Evolutionary conservation across 2,113 vertebrate genomes (phyloP).

Genomic region (Turnix velox): DNA sequence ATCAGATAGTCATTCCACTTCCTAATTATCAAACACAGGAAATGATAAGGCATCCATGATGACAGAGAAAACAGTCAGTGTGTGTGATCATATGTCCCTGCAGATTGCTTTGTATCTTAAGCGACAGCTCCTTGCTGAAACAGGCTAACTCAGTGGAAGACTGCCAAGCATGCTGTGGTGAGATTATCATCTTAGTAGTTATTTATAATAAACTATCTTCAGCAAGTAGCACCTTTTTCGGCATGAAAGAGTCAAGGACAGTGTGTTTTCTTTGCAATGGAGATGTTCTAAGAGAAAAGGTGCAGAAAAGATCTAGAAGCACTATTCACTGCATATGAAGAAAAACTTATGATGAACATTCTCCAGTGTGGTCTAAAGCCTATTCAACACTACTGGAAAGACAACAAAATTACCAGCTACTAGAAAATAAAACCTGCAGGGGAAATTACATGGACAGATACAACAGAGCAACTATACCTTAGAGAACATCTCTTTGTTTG

Average conservation of each 20-base stretch:
- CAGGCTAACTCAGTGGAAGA: slow-evolving; percentile 61
- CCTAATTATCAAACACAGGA: slow-evolving; percentile 49
- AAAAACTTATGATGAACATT: neutral
- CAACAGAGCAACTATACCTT: neutral
- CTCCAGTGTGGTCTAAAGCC: neutral
- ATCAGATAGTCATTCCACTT: slow-evolving; percentile 31
- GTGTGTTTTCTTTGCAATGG: neutral
- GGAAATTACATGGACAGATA: neutral
- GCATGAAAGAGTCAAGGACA: slow-evolving; percentile 57
- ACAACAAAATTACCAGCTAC: neutral
- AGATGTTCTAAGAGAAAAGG: neutral
- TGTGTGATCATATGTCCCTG: slow-evolving; percentile 63
- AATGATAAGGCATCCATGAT: slow-evolving; percentile 63
- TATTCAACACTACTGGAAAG: neutral
- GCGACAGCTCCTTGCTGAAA: slow-evolving; percentile 60
- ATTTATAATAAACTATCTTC: slow-evolving; percentile 59
- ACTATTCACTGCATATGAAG: neutral
- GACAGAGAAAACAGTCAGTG: slow-evolving; percentile 64
- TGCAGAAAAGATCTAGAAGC: neutral
- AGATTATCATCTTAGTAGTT: slow-evolving; percentile 65
- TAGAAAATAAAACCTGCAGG: neutral
- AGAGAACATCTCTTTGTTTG: neutral
- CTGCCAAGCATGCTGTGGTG: slow-evolving; percentile 55
- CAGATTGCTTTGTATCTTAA: slow-evolving; percentile 67
- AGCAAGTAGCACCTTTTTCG: slow-evolving; percentile 40